These are phyloP conservation scores for Cheilosia grossa DNA, from an alignment of 2,888 invertebrate species.

Conservation along the genomic window DNA sequence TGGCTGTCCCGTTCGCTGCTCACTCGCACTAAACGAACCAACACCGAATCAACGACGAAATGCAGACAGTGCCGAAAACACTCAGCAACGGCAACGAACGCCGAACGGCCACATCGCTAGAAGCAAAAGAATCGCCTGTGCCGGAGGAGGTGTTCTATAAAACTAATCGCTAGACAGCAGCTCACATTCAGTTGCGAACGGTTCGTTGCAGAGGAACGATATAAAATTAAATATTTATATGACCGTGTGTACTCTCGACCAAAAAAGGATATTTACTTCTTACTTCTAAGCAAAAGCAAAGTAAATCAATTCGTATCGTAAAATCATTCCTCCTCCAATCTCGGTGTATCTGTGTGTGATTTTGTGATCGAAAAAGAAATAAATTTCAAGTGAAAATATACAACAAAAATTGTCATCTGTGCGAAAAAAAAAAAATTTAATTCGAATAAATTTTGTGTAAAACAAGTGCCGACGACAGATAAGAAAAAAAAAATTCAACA, in stretches of 20 bases:
- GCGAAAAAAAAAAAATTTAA: slow-evolving; percentile 43
- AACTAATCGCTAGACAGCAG: slow-evolving; percentile 81
- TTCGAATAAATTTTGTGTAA: slow-evolving; percentile 36
- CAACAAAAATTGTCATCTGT: slow-evolving; percentile 19
- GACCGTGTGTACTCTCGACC: slow-evolving; percentile 40
- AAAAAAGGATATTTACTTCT: slow-evolving; percentile 55
- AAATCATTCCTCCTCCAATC: slow-evolving; percentile 47
- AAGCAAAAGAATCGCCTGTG: slow-evolving; percentile 73
- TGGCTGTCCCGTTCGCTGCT: slow-evolving; percentile 5
- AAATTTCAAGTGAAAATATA: slow-evolving; percentile 39
- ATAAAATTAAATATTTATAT: slow-evolving; percentile 19
- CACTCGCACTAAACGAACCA: slow-evolving; percentile 49
- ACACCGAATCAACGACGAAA: slow-evolving; percentile 39
- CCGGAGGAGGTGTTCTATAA: slow-evolving; percentile 82
- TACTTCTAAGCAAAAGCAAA: slow-evolving; percentile 11
- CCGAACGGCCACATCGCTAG: slow-evolving; percentile 68
- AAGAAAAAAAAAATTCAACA: slow-evolving; percentile 2
- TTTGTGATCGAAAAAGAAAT: slow-evolving; percentile 36
- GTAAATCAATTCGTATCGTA: slow-evolving; percentile 6
- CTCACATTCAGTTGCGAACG: slow-evolving; percentile 83
- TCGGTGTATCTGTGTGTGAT: slow-evolving; percentile 47
- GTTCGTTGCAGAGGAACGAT: slow-evolving; percentile 79
- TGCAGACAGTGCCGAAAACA: slow-evolving; percentile 56
- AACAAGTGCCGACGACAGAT: slow-evolving; percentile 42
- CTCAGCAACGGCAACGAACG: slow-evolving; percentile 38